These are phyloP conservation scores for Keiferia lycopersicella DNA, from an alignment of 2,888 invertebrate species.

Conservation along the genomic window DNA sequence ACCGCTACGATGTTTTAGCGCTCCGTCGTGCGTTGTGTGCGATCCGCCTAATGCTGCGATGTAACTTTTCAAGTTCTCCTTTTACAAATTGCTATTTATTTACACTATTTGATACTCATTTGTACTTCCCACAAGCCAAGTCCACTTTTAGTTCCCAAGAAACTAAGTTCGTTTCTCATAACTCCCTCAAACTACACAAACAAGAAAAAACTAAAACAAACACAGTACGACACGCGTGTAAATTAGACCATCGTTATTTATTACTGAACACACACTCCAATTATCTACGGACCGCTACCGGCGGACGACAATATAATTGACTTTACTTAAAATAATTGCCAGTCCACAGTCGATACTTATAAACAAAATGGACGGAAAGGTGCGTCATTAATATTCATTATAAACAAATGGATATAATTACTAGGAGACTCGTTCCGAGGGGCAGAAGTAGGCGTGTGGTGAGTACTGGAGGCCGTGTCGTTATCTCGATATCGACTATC, in stretches of 20 bases:
- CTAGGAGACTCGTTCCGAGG: constrained; percentile 64
- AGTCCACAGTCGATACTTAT: constrained; percentile 61
- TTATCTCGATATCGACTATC: constrained; percentile 63
- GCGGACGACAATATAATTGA: constrained; percentile 58
- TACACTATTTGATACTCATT: too few species aligned
- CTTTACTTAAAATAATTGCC: constrained; percentile 70
- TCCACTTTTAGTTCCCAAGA: too few species aligned
- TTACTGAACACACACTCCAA: constrained; percentile 49
- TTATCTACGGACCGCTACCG: constrained; percentile 51
- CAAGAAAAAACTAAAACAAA: constrained; percentile 15
- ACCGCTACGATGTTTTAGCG: too few species aligned
- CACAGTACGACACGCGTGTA: constrained; percentile 40
- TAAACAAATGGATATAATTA: constrained; percentile 78
- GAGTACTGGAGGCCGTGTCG: constrained; percentile 65
- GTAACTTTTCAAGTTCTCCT: too few species aligned
- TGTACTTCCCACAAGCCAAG: too few species aligned
- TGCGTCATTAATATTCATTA: constrained; percentile 74
- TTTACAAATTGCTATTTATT: too few species aligned
- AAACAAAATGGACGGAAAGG: constrained; percentile 61
- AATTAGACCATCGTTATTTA: constrained; percentile 46
- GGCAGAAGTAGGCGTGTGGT: constrained; percentile 63
- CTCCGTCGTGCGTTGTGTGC: too few species aligned
- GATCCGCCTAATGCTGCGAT: too few species aligned
- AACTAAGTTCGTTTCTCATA: neutral
- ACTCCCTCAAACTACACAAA: constrained; percentile 7